phyloP scores from a whole-genome alignment of 2,113 vertebrate species.

The Hippocampus mohnikei region DNA sequence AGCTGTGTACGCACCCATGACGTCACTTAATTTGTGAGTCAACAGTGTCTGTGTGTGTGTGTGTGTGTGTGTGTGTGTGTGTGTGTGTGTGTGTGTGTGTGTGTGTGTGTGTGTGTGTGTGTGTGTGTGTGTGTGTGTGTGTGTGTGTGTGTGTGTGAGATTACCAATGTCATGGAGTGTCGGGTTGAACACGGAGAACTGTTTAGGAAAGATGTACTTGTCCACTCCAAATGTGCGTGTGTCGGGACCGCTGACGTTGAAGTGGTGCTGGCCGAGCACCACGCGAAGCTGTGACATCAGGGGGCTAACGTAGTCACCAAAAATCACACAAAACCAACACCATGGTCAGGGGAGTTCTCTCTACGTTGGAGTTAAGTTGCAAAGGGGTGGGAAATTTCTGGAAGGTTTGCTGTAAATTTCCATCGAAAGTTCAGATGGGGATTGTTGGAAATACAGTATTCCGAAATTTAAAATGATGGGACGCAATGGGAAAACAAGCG shows the following conservation, averaged over 20 bases:
- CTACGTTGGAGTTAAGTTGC: background rate
- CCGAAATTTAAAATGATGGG: too few species aligned
- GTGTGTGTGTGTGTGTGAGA: constrained; percentile 18
- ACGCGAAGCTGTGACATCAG: constrained; percentile 74
- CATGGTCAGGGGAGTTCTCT: too few species aligned
- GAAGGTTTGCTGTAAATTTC: background rate
- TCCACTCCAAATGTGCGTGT: constrained; percentile 81
- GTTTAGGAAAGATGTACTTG: constrained; percentile 77
- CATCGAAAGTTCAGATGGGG: too few species aligned
- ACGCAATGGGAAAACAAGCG: too few species aligned
- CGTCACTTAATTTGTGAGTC: constrained; percentile 42
- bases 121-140: background rate
- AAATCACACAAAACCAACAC: too few species aligned
- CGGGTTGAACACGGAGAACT: constrained; percentile 82
- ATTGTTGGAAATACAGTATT: too few species aligned
- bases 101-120: background rate
- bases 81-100: background rate
- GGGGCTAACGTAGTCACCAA: constrained; percentile 68
- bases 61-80: background rate
- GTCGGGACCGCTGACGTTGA: constrained; percentile 79
- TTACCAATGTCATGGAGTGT: constrained; percentile 89
- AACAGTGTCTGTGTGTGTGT: background rate
- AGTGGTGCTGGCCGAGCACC: constrained; percentile 89
- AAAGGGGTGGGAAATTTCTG: too few species aligned
- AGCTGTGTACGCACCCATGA: constrained; percentile 50